These are phyloP conservation scores for Scomberomorus guttatus DNA, from an alignment of 2,797 vertebrate species.

Conservation along the genomic window DNA sequence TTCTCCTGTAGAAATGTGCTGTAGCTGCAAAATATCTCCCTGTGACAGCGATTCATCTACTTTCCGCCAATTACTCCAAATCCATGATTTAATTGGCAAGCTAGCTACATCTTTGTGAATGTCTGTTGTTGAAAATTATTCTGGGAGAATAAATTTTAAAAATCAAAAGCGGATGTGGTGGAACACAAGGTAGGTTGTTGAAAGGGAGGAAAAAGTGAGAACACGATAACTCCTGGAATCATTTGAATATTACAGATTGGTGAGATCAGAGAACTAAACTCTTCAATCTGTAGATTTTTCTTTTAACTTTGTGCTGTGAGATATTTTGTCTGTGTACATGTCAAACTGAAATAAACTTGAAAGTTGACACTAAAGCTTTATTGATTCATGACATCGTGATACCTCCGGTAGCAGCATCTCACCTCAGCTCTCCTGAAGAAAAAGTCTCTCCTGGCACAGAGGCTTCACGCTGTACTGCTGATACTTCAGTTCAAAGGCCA, in stretches of 20 bases:
- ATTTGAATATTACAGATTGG: conserved; percentile 35
- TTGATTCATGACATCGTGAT: conserved; percentile 39
- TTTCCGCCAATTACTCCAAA: not conserved
- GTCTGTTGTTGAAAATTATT: not conserved
- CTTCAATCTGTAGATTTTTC: not conserved
- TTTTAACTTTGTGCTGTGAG: conserved; percentile 16
- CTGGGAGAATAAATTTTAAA: too few relatives aligned
- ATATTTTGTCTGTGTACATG: conserved; percentile 14
- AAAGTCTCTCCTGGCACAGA: not conserved
- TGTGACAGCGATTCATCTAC: not conserved
- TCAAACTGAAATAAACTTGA: conserved; percentile 48
- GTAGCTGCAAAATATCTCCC: not conserved
- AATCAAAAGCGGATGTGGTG: too few relatives aligned
- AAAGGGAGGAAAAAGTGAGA: not conserved
- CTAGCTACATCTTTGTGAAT: not conserved
- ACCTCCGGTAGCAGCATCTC: conserved; percentile 5
- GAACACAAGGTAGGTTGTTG: not conserved
- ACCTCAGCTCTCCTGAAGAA: conserved; percentile 8
- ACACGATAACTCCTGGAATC: not conserved
- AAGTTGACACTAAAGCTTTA: conserved; percentile 36
- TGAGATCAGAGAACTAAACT: conserved; percentile 14
- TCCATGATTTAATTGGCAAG: not conserved
- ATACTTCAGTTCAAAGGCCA: conserved; percentile 28
- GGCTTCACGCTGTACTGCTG: conserved; percentile 20
- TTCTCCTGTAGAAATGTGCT: not conserved